These are phyloP conservation scores for Cheilosia scutellata DNA, from an alignment of 2,888 invertebrate species.

Conservation along the genomic window DNA sequence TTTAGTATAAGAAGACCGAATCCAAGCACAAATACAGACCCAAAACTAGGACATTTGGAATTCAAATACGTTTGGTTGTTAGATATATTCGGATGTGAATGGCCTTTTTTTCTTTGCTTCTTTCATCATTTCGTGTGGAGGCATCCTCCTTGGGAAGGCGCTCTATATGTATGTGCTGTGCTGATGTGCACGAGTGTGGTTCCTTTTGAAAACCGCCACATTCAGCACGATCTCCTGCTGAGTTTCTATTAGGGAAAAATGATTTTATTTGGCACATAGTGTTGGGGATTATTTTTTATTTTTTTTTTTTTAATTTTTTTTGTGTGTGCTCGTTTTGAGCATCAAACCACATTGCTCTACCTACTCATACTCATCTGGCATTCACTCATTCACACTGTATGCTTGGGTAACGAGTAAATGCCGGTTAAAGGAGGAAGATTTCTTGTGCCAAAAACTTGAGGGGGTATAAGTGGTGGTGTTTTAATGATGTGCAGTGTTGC, in stretches of 20 bases:
- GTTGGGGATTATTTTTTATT: constrained; percentile 2
- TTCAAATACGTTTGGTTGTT: constrained; percentile 42
- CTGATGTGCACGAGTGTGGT: constrained; percentile 36
- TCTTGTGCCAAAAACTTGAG: constrained; percentile 29
- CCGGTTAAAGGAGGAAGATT: constrained; percentile 40
- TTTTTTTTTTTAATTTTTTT: neutral
- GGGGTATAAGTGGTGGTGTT: constrained; percentile 35
- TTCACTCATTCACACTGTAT: constrained; percentile 39
- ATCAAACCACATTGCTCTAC: constrained; percentile 26
- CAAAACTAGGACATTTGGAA: constrained; percentile 64
- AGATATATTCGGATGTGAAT: constrained; percentile 29
- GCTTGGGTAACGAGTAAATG: constrained; percentile 45
- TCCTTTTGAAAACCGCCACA: constrained; percentile 44
- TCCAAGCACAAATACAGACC: constrained; percentile 9
- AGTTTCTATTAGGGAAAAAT: constrained; percentile 54
- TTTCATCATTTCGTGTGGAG: constrained; percentile 10
- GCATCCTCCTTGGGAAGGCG: constrained; percentile 16
- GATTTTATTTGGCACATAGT: constrained; percentile 56
- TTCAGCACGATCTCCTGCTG: constrained; percentile 53
- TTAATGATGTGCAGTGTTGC: constrained; percentile 56
- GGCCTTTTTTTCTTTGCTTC: constrained; percentile 34
- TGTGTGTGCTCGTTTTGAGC: neutral
- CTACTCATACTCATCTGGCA: constrained; percentile 7
- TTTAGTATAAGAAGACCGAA: constrained; percentile 47
- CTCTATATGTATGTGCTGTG: neutral